These are phyloP conservation scores for Pangasius krempfi DNA, from an alignment of 2,797 vertebrate species.

Conservation along the genomic window DNA sequence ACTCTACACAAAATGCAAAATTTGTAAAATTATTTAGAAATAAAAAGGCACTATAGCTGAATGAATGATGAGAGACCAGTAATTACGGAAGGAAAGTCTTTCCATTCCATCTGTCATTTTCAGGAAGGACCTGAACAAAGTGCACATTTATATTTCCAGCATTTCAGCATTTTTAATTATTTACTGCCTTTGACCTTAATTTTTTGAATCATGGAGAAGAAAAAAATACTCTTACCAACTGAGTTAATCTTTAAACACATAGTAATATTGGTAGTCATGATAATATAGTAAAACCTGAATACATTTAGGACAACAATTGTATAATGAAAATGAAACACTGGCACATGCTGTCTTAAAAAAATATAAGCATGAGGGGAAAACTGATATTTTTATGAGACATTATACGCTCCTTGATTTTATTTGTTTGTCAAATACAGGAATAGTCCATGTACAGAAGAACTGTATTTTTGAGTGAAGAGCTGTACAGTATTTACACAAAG, in stretches of 20 bases:
- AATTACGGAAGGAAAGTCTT: neutral
- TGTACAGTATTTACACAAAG: constrained; percentile 84
- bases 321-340: neutral
- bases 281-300: neutral
- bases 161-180: neutral
- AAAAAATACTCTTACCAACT: neutral
- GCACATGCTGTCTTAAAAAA: neutral
- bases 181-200: neutral
- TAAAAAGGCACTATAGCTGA: neutral
- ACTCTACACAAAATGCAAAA: neutral
- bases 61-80: neutral
- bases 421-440: constrained; percentile 85
- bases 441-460: constrained; percentile 83
- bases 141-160: neutral
- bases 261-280: neutral
- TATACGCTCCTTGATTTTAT: constrained; percentile 80
- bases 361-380: neutral
- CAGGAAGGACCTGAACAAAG: neutral
- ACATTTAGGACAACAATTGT: neutral
- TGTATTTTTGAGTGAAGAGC: constrained; percentile 82
- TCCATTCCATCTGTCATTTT: neutral
- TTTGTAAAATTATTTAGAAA: neutral
- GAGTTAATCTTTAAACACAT: neutral
- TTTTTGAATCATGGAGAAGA: neutral
- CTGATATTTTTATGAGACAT: constrained; percentile 31